Percentiles rank a stretch among this genome's conserved stretches.
These are phyloP conservation scores for Pinna nobilis DNA, from an alignment of 1,140 invertebrate genomes.

Conservation along the genomic window DNA sequence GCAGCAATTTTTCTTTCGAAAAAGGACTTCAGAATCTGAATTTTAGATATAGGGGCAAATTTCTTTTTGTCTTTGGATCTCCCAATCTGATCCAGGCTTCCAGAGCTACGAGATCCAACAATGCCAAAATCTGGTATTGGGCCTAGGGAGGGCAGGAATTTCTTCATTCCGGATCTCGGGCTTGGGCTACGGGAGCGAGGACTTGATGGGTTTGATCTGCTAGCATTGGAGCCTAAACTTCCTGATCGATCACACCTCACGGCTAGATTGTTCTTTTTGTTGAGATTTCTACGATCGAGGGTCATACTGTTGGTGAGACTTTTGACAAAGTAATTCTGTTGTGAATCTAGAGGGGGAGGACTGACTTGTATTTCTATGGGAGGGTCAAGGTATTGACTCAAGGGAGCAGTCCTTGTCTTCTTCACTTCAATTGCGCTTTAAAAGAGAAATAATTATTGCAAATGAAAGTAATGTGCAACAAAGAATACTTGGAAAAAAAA, in stretches of 20 bases:
- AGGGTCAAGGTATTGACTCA: slow-evolving; percentile 29
- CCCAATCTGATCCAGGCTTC: slow-evolving; percentile 26
- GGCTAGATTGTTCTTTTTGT: slow-evolving; percentile 26
- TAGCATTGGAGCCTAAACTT: background rate
- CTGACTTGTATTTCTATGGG: slow-evolving; percentile 41
- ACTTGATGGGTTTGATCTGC: no score
- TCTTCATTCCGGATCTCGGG: slow-evolving; percentile 29
- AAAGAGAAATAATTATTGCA: slow-evolving; percentile 15
- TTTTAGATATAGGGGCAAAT: slow-evolving; percentile 60
- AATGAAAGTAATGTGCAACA: no score
- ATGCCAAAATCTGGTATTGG: slow-evolving; percentile 30
- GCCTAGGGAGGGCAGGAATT: slow-evolving; percentile 33
- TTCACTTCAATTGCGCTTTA: slow-evolving; percentile 51
- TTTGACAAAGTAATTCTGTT: slow-evolving; percentile 60
- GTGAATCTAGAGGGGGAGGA: slow-evolving; percentile 38
- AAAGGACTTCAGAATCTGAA: slow-evolving; percentile 67
- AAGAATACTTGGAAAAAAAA: no score
- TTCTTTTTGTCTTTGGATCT: slow-evolving; percentile 6
- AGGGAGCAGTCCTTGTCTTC: slow-evolving; percentile 67
- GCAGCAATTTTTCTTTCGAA: slow-evolving; percentile 68
- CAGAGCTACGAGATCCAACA: background rate
- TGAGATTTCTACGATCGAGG: slow-evolving; percentile 53
- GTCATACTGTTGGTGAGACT: slow-evolving; percentile 66
- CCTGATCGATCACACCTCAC: slow-evolving; percentile 15
- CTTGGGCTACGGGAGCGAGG: slow-evolving; percentile 34